Evolutionary conservation across 2,113 vertebrate species (phyloP), one percentile per base, ranked within the genome.

Genomic region (Vicugna pacos): DNA sequence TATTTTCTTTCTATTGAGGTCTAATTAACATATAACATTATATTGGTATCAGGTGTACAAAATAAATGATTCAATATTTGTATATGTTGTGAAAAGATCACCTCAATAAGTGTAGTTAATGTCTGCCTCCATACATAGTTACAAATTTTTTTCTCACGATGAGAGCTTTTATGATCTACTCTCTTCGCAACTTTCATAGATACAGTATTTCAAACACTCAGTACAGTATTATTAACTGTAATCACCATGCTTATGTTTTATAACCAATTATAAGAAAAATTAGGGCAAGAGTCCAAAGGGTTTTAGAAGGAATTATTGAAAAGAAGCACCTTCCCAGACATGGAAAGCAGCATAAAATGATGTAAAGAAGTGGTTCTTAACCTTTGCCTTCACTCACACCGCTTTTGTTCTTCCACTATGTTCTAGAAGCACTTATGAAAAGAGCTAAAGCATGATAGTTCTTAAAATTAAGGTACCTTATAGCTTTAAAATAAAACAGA

Each of bases 231-330:
- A 14, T n/a, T 73, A 73, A 73, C 67, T 73, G 26, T 15, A 58
- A 28, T 73, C 52, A 58, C 13, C 54, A 26, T n/a, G 38, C 14
- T 60, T 75, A 48, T 26, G 32, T 24, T 88, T 91, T 60, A 89
- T 28, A 89, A 86, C n/a, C 42, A 72, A 70, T 9, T 65, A 19
- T 42, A 70, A 77, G 38, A 94, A 92, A 70, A 87, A 64, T 32
- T 26, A 79, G 8, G 11, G 24, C 28, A 88, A 1, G 0, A 17
- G 11, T 62, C 10, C 16, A 60, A 15, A 11, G 67, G n/a, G 54
- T 77, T 93, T 89, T 32, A 77, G 19, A 85, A 91, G 15, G 54
- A 89, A 76, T 89, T 60, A 81, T 38, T 81, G 32, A 60, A 67
- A 80, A 15, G 38, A 64, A 85, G 75, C 11, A 79, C 52, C 22